These are phyloP conservation scores for Caenorhabditis plicata DNA, from an alignment of 2,888 invertebrate genomes.

Conservation along the genomic window DNA sequence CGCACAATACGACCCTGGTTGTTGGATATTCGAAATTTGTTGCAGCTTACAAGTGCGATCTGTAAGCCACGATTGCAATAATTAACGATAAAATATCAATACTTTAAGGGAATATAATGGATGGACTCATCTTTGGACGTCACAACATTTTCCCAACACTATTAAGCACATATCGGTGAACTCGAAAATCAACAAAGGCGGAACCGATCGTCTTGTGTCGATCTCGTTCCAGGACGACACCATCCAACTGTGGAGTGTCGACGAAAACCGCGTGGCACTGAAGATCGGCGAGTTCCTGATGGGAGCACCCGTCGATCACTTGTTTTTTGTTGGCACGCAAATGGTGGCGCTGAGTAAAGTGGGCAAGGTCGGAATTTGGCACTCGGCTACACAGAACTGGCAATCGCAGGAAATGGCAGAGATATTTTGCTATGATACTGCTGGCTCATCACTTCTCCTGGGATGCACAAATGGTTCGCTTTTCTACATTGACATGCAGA, in stretches of 20 bases:
- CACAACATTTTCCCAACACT: constrained; percentile 83
- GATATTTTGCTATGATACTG: constrained; percentile 92
- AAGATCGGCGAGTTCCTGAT: constrained; percentile 48
- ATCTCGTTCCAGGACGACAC: constrained; percentile 52
- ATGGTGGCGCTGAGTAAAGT: constrained; percentile 89
- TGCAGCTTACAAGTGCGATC: constrained; percentile 81
- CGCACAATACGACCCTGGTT: constrained; percentile 96
- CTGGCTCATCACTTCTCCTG: constrained; percentile 83
- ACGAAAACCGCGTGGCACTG: constrained; percentile 72
- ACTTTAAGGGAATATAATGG: constrained; percentile 92
- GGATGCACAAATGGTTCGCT: constrained; percentile 85
- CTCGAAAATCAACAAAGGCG: constrained; percentile 66
- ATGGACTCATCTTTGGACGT: constrained; percentile 92
- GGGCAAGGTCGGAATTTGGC: constrained; percentile 98
- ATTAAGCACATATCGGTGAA: constrained; percentile 91
- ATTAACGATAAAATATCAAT: background rate
- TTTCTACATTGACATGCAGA: constrained; percentile 86
- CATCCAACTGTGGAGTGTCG: constrained; percentile 67
- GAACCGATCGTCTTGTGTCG: constrained; percentile 56
- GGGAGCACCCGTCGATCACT: constrained; percentile 83
- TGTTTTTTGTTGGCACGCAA: constrained; percentile 96
- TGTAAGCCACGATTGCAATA: background rate
- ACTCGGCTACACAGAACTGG: constrained; percentile 98
- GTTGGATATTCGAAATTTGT: constrained; percentile 94
- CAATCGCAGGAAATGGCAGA: constrained; percentile 71